Percentiles rank a stretch among this genome's conserved stretches.
Conservation (phyloP, 2,113 vertebrate species). For the Eurypyga helias region DNA sequence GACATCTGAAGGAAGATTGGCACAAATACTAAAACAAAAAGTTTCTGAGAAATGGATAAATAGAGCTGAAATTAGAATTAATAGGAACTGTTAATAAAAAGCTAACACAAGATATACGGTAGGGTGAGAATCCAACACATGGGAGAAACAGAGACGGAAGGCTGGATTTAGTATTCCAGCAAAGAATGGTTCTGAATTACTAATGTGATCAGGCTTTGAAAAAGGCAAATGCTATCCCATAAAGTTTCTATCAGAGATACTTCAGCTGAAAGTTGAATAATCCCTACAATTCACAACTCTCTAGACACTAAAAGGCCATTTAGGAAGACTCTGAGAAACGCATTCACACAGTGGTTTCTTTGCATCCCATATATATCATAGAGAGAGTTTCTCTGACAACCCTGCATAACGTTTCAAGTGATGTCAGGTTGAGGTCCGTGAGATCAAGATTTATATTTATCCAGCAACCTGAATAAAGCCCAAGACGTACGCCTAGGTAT, state of each 20-base stretch:
- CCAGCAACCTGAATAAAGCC: neutral
- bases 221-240: neutral
- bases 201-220: neutral
- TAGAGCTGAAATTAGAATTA: neutral
- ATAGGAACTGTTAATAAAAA: neutral
- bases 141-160: neutral
- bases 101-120: neutral
- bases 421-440: neutral
- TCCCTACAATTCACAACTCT: neutral
- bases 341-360: neutral
- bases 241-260: neutral
- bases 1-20: neutral
- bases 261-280: neutral
- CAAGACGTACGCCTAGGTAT: neutral
- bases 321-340: neutral
- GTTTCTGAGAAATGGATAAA: neutral
- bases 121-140: neutral
- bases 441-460: neutral
- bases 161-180: neutral
- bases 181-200: neutral
- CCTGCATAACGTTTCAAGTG: neutral
- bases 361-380: fast-evolving
- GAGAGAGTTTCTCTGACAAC: neutral
- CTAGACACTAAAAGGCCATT: neutral
- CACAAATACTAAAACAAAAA: neutral